These are phyloP conservation scores for Lophura nycthemera DNA, from an alignment of 2,113 vertebrate species.

Conservation along the genomic window DNA sequence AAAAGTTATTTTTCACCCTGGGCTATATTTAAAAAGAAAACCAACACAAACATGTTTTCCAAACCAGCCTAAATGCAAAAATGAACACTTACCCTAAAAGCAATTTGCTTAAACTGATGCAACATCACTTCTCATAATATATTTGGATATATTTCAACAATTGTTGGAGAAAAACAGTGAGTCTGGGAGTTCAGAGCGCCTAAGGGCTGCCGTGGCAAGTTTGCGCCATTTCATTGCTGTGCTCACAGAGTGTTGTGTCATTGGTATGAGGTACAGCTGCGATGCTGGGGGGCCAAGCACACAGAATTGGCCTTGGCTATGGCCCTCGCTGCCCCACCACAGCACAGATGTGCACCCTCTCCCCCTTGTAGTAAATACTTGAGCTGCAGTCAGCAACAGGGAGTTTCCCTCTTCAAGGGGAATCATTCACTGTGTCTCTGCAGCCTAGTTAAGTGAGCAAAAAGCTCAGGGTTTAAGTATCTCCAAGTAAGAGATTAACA, in stretches of 20 bases:
- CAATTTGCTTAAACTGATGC: neutral
- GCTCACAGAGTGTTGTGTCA: neutral
- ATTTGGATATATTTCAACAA: constrained; percentile 34
- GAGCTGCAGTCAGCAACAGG: neutral
- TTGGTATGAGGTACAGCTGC: neutral
- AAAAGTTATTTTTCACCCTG: neutral
- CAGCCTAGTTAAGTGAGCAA: neutral
- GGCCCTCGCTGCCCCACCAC: neutral
- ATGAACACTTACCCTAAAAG: neutral
- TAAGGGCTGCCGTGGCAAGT: neutral
- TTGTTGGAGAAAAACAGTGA: neutral
- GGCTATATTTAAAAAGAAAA: neutral
- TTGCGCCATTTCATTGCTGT: neutral
- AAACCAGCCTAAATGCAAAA: neutral
- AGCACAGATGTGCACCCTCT: neutral
- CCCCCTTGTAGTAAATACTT: neutral
- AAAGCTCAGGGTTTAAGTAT: neutral
- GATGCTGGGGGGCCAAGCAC: neutral
- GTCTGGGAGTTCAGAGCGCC: neutral
- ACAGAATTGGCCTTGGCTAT: neutral
- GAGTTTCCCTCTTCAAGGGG: neutral
- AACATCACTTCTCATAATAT: constrained; percentile 28
- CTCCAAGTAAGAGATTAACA: neutral
- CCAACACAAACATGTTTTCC: neutral
- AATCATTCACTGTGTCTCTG: neutral